Percentiles rank a stretch among this genome's conserved stretches.
phyloP scores from a whole-genome alignment of 2,888 invertebrate species.

The Saturnia japonica region DNA sequence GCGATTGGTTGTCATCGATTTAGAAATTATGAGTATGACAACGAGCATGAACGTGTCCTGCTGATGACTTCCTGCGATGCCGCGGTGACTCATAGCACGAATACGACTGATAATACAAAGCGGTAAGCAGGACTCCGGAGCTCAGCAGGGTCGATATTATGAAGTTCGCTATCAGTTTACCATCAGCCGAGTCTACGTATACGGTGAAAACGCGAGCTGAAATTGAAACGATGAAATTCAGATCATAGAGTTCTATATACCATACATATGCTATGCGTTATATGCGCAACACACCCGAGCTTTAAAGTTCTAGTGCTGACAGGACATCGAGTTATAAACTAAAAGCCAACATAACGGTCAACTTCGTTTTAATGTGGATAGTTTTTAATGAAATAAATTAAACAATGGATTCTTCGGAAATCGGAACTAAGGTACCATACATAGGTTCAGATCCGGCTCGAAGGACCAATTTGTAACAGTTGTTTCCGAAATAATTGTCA shows the following conservation, averaged over 20 bases:
- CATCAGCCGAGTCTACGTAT: conserved; percentile 89
- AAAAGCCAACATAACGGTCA: too few relatives aligned
- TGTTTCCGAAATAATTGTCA: too few relatives aligned
- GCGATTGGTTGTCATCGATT: conserved; percentile 8
- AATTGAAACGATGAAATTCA: conserved; percentile 40
- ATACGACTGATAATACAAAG: conserved; percentile 84
- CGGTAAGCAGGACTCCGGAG: conserved; percentile 85
- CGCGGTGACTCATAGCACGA: conserved; percentile 23
- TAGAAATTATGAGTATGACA: conserved; percentile 41
- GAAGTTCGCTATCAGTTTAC: conserved; percentile 87
- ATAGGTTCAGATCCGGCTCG: too few relatives aligned
- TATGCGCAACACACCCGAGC: not conserved
- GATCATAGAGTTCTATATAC: not conserved
- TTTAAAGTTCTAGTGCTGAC: not conserved
- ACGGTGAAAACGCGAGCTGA: conserved; percentile 91
- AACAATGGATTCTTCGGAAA: too few relatives aligned
- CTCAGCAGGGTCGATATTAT: conserved; percentile 87
- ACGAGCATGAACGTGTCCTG: conserved; percentile 9
- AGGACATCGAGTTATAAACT: not conserved
- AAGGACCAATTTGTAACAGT: too few relatives aligned
- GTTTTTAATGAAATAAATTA: too few relatives aligned
- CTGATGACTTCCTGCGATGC: conserved; percentile 24
- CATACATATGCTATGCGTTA: too few relatives aligned
- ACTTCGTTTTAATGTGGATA: too few relatives aligned
- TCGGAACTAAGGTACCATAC: too few relatives aligned